Evolutionary conservation across 2,113 vertebrate genomes (phyloP), one percentile per base, ranked within the genome.

Genomic region (Chascanopsetta lugubris): DNA sequence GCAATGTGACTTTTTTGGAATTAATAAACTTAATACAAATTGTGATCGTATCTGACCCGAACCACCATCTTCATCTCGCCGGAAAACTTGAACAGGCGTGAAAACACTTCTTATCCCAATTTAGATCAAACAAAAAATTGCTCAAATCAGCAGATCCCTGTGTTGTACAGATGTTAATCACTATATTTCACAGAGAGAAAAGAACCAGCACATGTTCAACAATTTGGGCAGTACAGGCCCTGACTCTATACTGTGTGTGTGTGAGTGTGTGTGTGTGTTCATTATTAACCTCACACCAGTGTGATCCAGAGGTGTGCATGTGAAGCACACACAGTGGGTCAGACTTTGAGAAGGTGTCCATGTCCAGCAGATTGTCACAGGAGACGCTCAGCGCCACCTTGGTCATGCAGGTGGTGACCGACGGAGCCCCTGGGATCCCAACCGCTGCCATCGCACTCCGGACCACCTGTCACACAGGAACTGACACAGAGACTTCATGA

Each of bases 271-370:
- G 4, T 20, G 9, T 12, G 47, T 5, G 6, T 11, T 0, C 1
- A 11, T 18, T 0, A 49, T 79, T 48, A 26, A 90, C 89, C 83
- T 90, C 89, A 22, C 15, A 40, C 89, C 89, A 90, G 24, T 82
- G 73, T 10, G 74, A 34, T 4, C 82, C 89, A 3, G 85, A 78
- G 15, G n/a, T 76, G 64, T 61, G 86, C 72, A 84, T 75, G 3
- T 90, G 87, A 56, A 96, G 82, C 27, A 97, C 93, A 10, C 96
- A 97, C 38, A 95, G 83, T 0, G 96, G 95, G 68, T 99, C 95
- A 0, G 96, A 98, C 59, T 94, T 92, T 15, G 96, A 98, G 60
- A 94, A 90, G 1, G 93, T 11, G 71, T 98, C 95, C 85, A 90
- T 93, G 87, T 97, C 95, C 22, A 97, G 91, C 45, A 98, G 94